A percentile compares a stretch with the other conserved stretches of the same genome.
These are phyloP conservation scores for Margarornis squamiger DNA, from an alignment of 2,797 vertebrate species.

Conservation along the genomic window DNA sequence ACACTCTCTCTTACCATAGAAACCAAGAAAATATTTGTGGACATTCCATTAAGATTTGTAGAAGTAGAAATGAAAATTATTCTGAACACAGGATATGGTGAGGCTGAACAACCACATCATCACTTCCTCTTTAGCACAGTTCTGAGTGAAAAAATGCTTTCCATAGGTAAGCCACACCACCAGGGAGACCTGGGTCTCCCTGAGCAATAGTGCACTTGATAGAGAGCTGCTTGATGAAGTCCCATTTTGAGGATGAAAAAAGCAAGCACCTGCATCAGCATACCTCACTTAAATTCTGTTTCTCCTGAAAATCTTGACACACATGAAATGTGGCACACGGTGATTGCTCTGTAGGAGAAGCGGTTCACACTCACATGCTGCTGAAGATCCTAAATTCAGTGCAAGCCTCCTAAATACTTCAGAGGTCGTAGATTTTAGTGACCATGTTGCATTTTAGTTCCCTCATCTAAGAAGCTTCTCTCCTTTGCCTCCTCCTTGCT, in stretches of 20 bases:
- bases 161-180: constrained; percentile 24
- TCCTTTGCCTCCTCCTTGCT: neutral
- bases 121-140: constrained; percentile 56
- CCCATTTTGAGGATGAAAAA: neutral
- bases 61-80: constrained; percentile 77
- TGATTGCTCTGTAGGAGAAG: neutral
- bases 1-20: constrained; percentile 70
- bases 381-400: neutral
- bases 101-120: constrained; percentile 56
- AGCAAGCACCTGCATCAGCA: neutral
- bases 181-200: neutral
- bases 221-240: neutral
- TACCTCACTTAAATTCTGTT: neutral
- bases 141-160: constrained; percentile 50
- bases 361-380: neutral
- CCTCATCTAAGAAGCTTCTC: neutral
- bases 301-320: neutral
- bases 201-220: neutral
- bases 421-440: neutral
- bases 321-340: fast-evolving
- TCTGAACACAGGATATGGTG: constrained; percentile 75
- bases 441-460: neutral
- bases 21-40: constrained; percentile 79
- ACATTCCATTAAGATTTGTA: constrained; percentile 74
- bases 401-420: neutral